These are phyloP conservation scores for Knipowitschia caucasica DNA, from an alignment of 2,797 vertebrate species.

Conservation along the genomic window DNA sequence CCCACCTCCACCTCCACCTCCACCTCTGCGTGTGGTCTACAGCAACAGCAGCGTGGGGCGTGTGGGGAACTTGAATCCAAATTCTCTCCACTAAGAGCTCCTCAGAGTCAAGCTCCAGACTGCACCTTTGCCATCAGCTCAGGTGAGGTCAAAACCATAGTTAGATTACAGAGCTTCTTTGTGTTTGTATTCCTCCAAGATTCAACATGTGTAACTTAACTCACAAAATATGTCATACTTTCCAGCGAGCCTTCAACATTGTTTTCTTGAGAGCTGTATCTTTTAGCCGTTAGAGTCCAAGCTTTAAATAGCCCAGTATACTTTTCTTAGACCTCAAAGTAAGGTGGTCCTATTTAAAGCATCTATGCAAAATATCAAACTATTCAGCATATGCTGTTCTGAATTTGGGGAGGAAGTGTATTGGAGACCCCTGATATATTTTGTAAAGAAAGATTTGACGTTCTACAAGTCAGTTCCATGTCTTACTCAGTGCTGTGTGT, in stretches of 20 bases:
- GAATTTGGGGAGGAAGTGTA: too few relatives aligned
- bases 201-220: neutral
- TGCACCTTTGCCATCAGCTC: conserved; percentile 85
- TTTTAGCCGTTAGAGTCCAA: too few relatives aligned
- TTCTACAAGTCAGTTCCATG: conserved; percentile 26
- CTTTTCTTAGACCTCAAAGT: too few relatives aligned
- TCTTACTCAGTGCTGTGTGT: conserved; percentile 28
- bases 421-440: too few relatives aligned
- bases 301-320: too few relatives aligned
- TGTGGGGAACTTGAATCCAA: conserved; percentile 63
- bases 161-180: conserved; percentile 11
- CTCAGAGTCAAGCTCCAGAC: conserved; percentile 65
- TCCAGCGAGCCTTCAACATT: too few relatives aligned
- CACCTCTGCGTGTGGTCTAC: conserved; percentile 73
- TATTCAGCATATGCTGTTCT: too few relatives aligned
- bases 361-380: too few relatives aligned
- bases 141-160: conserved; percentile 77
- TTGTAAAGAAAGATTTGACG: neutral
- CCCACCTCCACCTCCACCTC: conserved; percentile 78
- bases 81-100: conserved; percentile 60
- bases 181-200: neutral
- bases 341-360: too few relatives aligned
- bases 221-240: too few relatives aligned
- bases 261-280: too few relatives aligned
- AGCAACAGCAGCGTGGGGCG: conserved; percentile 57